Percentiles rank a stretch among this genome's conserved stretches.
phyloP scores from a whole-genome alignment of 2,888 invertebrate species.

The Sarcophaga variegata region DNA sequence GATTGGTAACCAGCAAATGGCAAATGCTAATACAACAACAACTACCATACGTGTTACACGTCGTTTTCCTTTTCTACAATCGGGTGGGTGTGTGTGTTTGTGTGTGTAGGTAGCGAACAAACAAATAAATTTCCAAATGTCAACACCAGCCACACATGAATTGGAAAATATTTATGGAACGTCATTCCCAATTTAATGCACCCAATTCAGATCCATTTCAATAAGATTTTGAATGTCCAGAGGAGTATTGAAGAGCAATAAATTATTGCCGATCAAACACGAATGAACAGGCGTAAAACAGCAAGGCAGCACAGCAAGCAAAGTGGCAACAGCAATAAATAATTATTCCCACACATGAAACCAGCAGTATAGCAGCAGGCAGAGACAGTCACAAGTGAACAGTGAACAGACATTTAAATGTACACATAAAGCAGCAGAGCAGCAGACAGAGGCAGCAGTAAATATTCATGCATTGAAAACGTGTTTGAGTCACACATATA shows the following conservation, averaged over 20 bases:
- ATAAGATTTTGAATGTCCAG: background rate
- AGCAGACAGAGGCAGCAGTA: too few species aligned
- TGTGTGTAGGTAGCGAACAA: background rate
- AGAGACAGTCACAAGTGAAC: background rate
- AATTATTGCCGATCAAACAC: background rate
- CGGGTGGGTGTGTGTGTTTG: background rate
- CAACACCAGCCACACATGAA: background rate
- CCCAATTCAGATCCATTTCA: background rate
- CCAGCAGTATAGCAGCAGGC: background rate
- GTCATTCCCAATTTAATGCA: background rate
- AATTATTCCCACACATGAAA: too few species aligned
- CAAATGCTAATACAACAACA: constrained; percentile 95
- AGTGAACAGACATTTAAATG: background rate
- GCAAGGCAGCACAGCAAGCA: background rate
- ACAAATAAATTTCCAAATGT: background rate
- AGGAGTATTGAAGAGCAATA: background rate
- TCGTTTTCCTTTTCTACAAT: constrained; percentile 88
- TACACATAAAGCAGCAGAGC: constrained; percentile 12
- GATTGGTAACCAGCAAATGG: constrained; percentile 96
- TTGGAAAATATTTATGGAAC: background rate
- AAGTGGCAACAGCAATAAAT: too few species aligned
- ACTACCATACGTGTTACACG: constrained; percentile 96
- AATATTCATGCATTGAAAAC: too few species aligned
- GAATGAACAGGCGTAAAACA: background rate
- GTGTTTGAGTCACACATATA: too few species aligned